A percentile compares a stretch with the other conserved stretches of the same genome.
Evolutionary conservation across 2,113 vertebrate genomes (phyloP).

Genomic region (Dicaeum eximium): DNA sequence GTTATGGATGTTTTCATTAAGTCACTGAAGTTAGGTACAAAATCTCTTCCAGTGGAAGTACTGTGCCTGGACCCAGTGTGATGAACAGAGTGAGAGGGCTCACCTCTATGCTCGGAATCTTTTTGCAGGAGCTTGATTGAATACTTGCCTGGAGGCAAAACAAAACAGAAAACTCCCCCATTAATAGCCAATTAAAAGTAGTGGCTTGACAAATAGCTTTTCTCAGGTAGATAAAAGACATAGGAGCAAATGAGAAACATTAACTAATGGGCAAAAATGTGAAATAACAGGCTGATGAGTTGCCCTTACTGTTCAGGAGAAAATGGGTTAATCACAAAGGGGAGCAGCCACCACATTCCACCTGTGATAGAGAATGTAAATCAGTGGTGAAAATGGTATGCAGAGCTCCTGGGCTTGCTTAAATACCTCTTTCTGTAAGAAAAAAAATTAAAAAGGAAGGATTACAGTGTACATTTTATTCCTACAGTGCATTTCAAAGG

Average conservation of each 20-base stretch:
- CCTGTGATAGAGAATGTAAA: neutral
- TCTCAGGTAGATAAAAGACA: neutral
- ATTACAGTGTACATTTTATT: neutral
- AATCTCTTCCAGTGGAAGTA: neutral
- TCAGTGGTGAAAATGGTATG: neutral
- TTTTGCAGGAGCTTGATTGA: neutral
- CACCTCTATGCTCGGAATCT: neutral
- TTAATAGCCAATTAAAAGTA: neutral
- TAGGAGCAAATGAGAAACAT: neutral
- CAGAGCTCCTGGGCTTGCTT: neutral
- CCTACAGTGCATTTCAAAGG: neutral
- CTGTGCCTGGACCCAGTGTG: neutral
- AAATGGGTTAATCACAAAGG: neutral
- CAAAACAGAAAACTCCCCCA: neutral
- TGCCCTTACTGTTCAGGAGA: neutral
- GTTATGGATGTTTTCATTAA: neutral
- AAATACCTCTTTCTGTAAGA: neutral
- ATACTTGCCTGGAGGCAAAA: neutral
- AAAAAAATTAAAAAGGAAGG: neutral
- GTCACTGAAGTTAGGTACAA: neutral
- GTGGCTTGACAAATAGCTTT: neutral
- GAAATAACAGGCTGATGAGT: neutral
- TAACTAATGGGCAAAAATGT: neutral
- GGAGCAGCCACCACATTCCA: neutral
- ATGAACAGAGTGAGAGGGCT: neutral